Evolutionary conservation across 2,888 invertebrate genomes (phyloP).

Genomic region (Tipula helvola): DNA sequence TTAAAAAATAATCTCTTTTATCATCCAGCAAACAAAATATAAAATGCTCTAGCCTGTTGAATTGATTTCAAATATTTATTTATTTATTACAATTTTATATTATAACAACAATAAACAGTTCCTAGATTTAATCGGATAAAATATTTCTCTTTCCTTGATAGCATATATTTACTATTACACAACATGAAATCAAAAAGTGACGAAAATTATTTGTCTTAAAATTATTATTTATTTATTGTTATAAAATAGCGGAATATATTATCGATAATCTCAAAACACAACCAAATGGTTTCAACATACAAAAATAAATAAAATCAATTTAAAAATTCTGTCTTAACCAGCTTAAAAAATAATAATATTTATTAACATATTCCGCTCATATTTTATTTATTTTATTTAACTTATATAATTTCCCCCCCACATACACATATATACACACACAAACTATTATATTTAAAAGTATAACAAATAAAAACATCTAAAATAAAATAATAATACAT

Average conservation of each 20-base stretch:
- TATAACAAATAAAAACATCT: not conserved
- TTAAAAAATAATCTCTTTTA: not conserved
- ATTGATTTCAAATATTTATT: not conserved
- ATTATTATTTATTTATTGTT: not conserved
- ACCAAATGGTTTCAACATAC: slow-evolving; percentile 5
- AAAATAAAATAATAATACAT: not conserved
- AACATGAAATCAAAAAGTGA: not conserved
- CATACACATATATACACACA: not conserved
- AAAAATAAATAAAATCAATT: not conserved
- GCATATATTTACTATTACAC: not conserved
- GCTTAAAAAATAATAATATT: not conserved
- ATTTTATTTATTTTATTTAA: not conserved
- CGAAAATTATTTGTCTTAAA: not conserved
- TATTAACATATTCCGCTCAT: not conserved
- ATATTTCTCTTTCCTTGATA: not conserved
- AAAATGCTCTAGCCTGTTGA: not conserved
- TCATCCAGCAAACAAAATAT: not conserved
- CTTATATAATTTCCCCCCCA: not conserved
- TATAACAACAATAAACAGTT: not conserved
- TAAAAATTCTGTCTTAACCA: not conserved
- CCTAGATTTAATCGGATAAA: not conserved
- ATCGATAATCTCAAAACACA: not conserved
- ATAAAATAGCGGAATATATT: not conserved
- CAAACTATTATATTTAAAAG: not conserved
- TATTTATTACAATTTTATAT: not conserved